Conservation (phyloP, 2,113 vertebrate genomes). For the Hyaena hyaena region DNA sequence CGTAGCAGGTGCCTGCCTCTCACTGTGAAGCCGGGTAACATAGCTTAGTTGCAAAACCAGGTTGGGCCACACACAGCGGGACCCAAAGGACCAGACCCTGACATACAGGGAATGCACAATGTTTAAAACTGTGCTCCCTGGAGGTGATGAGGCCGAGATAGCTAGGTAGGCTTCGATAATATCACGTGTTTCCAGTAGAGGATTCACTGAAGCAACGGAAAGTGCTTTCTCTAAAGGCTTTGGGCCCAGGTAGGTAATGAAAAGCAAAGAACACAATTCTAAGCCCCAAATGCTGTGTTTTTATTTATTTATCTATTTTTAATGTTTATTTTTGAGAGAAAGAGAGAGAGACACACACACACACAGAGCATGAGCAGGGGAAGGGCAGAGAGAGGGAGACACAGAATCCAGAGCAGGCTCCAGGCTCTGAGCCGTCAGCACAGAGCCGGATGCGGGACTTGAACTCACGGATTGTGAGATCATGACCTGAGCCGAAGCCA, state of each 20-base stretch:
- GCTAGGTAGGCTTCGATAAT: background rate
- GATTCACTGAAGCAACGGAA: background rate
- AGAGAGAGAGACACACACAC: no score
- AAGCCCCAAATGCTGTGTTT: background rate
- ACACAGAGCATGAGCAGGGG: no score
- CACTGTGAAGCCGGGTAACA: rapidly evolving
- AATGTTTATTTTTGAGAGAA: no score
- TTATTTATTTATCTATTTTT: background rate
- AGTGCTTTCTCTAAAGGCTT: background rate
- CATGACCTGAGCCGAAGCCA: no score
- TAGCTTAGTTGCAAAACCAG: background rate
- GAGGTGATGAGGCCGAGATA: background rate
- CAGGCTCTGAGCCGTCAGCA: no score
- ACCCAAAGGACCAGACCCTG: background rate
- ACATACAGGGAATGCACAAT: background rate
- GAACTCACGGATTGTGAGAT: no score
- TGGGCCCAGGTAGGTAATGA: background rate
- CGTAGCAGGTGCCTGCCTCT: background rate
- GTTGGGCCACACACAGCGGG: rapidly evolving
- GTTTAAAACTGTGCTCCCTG: background rate
- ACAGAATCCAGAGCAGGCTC: no score
- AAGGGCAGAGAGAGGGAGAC: no score
- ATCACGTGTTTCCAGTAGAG: background rate
- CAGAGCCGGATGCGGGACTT: no score
- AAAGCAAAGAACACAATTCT: slow-evolving; percentile 21